Conservation (phyloP, 2,797 vertebrate species). For the Oophaga sylvatica region DNA sequence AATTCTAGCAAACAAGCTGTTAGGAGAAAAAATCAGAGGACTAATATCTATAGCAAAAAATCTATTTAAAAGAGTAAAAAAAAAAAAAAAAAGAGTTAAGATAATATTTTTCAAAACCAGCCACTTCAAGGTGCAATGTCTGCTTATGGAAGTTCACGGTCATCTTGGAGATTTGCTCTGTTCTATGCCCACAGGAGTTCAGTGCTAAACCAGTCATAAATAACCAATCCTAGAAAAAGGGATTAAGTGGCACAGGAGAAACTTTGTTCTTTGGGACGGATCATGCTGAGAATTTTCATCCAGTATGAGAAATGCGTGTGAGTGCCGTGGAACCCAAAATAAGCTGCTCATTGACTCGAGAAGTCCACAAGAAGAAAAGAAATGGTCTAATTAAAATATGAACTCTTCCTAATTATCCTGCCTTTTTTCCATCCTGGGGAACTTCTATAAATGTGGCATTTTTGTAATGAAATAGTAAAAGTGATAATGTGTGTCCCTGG, state of each 20-base stretch:
- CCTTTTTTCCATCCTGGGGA: constrained; percentile 68
- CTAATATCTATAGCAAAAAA: constrained; percentile 9
- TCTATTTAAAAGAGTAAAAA: background rate
- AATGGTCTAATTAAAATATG: constrained; percentile 75
- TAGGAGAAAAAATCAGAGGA: background rate
- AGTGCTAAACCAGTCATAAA: constrained; percentile 23
- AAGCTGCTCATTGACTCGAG: constrained; percentile 67
- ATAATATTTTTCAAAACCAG: background rate
- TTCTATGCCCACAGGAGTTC: constrained; percentile 14
- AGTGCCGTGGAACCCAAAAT: constrained; percentile 65
- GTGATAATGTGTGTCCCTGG: constrained; percentile 67
- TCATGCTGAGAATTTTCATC: constrained; percentile 67
- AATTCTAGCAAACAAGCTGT: background rate
- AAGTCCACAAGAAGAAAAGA: constrained; percentile 6
- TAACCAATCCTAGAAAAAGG: constrained; percentile 35
- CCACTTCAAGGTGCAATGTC: background rate
- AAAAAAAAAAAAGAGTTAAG: background rate
- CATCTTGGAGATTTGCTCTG: background rate
- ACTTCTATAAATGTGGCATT: constrained; percentile 66
- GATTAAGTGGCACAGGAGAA: constrained; percentile 43
- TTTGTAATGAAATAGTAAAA: constrained; percentile 71
- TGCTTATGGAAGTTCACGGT: background rate
- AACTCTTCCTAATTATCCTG: constrained; percentile 73
- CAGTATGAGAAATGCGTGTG: constrained; percentile 64
- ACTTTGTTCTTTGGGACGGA: constrained; percentile 53